Conservation (phyloP, 2,797 vertebrate species). For the Mycteria americana region DNA sequence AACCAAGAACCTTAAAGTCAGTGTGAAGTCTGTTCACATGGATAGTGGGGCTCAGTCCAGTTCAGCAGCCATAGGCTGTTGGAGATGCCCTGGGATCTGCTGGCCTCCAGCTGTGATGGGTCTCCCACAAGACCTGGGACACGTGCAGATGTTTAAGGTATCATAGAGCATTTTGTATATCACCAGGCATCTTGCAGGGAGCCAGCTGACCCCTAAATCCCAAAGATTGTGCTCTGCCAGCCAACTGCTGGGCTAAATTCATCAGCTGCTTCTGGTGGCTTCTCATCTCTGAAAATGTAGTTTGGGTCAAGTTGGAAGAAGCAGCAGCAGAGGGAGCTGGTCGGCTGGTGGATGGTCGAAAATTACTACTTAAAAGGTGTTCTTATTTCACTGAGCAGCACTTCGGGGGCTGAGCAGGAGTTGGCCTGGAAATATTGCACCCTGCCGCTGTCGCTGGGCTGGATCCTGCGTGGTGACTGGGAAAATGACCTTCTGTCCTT, state of each 20-base stretch:
- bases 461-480: neutral
- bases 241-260: neutral
- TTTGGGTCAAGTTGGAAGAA: neutral
- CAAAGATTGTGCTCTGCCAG: neutral
- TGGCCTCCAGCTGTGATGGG: neutral
- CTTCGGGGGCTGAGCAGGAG: neutral
- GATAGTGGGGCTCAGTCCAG: neutral
- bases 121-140: neutral
- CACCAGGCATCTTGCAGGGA: neutral
- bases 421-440: neutral
- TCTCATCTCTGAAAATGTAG: neutral
- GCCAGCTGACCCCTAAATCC: neutral
- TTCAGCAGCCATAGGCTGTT: neutral
- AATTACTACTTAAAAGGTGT: neutral
- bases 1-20: neutral
- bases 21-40: neutral
- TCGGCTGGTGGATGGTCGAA: neutral
- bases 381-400: neutral
- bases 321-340: slow-evolving; percentile 63
- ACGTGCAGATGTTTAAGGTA: neutral
- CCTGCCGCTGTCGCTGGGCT: neutral
- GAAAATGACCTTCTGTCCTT: neutral
- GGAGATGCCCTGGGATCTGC: neutral
- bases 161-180: neutral
- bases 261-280: neutral